Evolutionary conservation across 1,140 invertebrate species (phyloP), one percentile per base, ranked within the genome.

Genomic region (Reticulitermes speratus): DNA sequence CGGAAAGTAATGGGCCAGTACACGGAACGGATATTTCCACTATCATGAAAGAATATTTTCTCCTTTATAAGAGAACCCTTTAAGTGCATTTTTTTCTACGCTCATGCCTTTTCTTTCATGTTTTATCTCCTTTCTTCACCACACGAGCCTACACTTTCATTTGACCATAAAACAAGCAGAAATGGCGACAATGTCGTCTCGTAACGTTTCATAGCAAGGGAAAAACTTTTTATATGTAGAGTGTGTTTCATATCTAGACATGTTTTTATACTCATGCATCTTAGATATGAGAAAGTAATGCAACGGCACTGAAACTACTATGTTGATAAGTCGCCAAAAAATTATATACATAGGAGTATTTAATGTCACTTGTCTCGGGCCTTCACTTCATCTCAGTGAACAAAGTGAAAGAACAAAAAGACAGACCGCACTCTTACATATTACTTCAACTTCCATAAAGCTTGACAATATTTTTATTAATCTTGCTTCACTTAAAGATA

Each of bases 21-120:
- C n/a, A 75, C 30, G n/a, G n/a, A 75, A 65, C 8, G n/a, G 25
- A 75, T 75, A 11, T 75, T 75, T 75, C 65, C 65, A 75, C 65
- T 75, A 75, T 75, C 65, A 75, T 30, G 65, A 75, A 75, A 75
- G 65, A 30, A 75, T 75, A 75, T 75, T 75, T 75, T 30, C 65
- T 75, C 65, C 65, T 75, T 75, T 75, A 9, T 75, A 75, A 75
- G 65, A 16, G 65, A 30, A 25, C 65, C n/a, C n/a, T 75, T 75
- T 75, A 75, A 75, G 65, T 75, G 25, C 65, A 75, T 75, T 23
- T 75, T 75, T 75, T 75, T 75, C 65, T 75, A 9, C 65, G n/a
- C n/a, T 75, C 2, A 30, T 75, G 65, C 14, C 65, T 75, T 75
- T 75, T 75, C n/a, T 75, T 75, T 75, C 65, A 75, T 75, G 65